phyloP scores from a whole-genome alignment of 2,797 vertebrate genomes.

The Danio jaintianensis region DNA sequence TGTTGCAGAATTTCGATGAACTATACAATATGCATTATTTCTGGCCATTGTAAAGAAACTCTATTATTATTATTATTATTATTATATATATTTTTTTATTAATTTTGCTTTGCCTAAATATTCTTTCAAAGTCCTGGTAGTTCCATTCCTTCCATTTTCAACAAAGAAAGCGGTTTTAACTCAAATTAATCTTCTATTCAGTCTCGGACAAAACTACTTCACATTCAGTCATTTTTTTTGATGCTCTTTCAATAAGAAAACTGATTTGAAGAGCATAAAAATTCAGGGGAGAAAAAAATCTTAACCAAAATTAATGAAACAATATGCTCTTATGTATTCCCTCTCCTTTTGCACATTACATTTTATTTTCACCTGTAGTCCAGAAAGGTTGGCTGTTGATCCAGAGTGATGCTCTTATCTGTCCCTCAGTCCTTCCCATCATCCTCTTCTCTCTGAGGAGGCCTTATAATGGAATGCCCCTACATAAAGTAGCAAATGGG shows the following conservation, averaged over 20 bases:
- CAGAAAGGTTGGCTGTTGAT: not conserved
- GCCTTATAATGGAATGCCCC: constrained; percentile 65
- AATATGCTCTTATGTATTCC: not conserved
- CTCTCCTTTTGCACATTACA: not conserved
- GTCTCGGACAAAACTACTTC: too few species aligned
- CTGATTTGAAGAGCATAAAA: not conserved
- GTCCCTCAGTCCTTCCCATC: constrained; percentile 2
- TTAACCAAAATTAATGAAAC: not conserved
- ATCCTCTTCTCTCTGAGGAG: constrained; percentile 7
- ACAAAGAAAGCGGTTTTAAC: too few species aligned
- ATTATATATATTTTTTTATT: too few species aligned
- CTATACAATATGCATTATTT: too few species aligned
- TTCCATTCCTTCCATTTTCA: too few species aligned
- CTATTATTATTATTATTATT: too few species aligned
- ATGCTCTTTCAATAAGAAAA: not conserved
- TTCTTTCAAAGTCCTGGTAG: too few species aligned
- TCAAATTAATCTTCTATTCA: too few species aligned
- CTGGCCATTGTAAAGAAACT: too few species aligned
- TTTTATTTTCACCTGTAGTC: constrained; percentile 3
- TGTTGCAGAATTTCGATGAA: too few species aligned
- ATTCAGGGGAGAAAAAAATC: not conserved
- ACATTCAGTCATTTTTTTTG: not conserved
- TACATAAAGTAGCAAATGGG: constrained; percentile 67
- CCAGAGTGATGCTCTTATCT: constrained; percentile 26
- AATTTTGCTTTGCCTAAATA: too few species aligned